These are phyloP conservation scores for Creontiades dilutus DNA, from an alignment of 2,888 invertebrate species.

Conservation along the genomic window DNA sequence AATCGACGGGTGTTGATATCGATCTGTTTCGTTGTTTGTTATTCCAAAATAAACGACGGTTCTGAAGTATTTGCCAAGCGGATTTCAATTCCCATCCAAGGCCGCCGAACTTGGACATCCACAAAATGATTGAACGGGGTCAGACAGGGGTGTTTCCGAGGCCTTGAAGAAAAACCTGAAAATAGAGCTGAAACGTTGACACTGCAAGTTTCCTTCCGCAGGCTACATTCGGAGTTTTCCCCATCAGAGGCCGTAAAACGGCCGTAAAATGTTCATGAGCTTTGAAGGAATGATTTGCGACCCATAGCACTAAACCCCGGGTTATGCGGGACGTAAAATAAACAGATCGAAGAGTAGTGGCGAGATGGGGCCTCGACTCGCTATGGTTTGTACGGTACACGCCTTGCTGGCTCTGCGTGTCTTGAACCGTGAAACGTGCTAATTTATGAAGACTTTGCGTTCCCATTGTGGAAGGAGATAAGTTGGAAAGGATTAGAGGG, in stretches of 20 bases:
- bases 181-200: constrained; percentile 11
- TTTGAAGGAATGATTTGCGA: background rate
- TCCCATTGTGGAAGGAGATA: background rate
- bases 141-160: background rate
- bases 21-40: background rate
- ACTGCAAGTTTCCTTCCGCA: background rate
- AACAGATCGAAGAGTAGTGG: background rate
- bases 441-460: constrained; percentile 29
- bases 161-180: background rate
- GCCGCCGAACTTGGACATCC: background rate
- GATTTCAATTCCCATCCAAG: background rate
- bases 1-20: too few relatives aligned
- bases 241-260: background rate
- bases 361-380: background rate
- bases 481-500: background rate
- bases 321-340: background rate
- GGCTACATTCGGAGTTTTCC: background rate
- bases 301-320: background rate
- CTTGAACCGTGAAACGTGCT: background rate
- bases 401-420: constrained; percentile 1
- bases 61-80: background rate
- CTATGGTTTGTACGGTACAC: background rate
- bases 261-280: background rate
- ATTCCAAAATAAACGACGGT: background rate
- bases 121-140: background rate